These are phyloP conservation scores for Leucoraja ocellata DNA, from an alignment of 2,797 vertebrate species.

Conservation along the genomic window DNA sequence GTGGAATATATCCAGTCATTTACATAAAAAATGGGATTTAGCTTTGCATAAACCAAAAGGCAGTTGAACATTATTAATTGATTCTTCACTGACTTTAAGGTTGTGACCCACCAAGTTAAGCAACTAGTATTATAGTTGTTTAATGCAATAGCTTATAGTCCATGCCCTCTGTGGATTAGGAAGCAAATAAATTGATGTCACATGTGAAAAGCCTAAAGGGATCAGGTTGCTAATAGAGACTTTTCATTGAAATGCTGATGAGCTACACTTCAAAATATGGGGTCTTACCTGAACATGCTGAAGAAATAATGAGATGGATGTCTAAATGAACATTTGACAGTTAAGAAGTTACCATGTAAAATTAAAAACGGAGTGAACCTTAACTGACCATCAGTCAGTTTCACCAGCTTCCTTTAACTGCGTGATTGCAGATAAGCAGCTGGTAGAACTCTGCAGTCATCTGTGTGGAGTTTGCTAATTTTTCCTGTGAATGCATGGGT, in stretches of 20 bases:
- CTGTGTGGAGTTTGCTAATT: too few relatives aligned
- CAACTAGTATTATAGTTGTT: neutral
- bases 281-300: neutral
- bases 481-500: too few relatives aligned
- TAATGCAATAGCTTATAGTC: neutral
- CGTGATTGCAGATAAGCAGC: too few relatives aligned
- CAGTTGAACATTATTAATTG: neutral
- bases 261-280: neutral
- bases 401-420: neutral
- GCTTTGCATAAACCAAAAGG: constrained; percentile 18
- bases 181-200: neutral
- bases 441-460: too few relatives aligned
- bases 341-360: neutral
- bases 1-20: neutral
- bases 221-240: neutral
- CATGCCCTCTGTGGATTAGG: neutral
- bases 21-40: neutral
- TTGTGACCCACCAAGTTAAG: neutral
- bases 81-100: neutral
- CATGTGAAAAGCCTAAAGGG: neutral
- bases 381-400: neutral
- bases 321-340: neutral
- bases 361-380: neutral
- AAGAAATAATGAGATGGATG: neutral
- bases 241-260: neutral